Conservation (phyloP, 1,140 invertebrate genomes). For the Drosophila tani region DNA sequence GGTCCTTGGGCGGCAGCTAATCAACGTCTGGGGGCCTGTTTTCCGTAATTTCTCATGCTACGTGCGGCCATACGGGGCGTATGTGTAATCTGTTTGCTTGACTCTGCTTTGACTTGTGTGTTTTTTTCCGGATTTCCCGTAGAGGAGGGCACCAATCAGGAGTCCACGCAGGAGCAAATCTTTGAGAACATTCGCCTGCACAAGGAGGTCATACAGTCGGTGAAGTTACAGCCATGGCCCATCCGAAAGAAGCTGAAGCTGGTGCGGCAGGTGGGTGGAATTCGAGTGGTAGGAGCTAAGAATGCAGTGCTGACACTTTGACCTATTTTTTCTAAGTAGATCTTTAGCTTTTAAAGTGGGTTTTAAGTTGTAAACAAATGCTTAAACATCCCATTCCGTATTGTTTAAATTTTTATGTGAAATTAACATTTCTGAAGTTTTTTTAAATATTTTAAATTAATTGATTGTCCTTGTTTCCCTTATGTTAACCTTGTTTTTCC, state of each 20-base stretch:
- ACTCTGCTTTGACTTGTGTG: slow-evolving; percentile 3
- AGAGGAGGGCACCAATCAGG: slow-evolving; percentile 87
- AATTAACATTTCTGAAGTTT: not conserved
- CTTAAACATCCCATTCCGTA: not conserved
- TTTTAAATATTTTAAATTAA: no score
- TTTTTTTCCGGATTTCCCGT: not conserved
- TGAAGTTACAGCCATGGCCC: slow-evolving; percentile 95
- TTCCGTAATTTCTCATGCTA: slow-evolving; percentile 68
- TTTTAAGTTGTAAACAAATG: not conserved
- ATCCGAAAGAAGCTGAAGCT: slow-evolving; percentile 94
- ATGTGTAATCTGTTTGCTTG: slow-evolving; percentile 62
- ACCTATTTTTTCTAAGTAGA: not conserved
- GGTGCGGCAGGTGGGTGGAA: slow-evolving; percentile 88
- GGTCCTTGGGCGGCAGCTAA: slow-evolving; percentile 49
- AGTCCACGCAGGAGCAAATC: slow-evolving; percentile 92
- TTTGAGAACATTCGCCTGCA: slow-evolving; percentile 96
- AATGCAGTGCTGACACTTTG: not conserved
- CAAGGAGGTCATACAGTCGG: slow-evolving; percentile 95
- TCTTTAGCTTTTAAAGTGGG: not conserved
- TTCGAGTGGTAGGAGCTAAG: not conserved
- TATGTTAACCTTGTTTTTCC: slow-evolving; percentile 5
- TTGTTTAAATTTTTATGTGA: no score
- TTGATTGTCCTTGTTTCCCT: not conserved
- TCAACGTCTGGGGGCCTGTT: slow-evolving; percentile 58
- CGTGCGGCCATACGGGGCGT: slow-evolving; percentile 61